Base-by-base conservation (phyloP, 2,797 vertebrate genomes). In the Iguana delicatissima region DNA sequence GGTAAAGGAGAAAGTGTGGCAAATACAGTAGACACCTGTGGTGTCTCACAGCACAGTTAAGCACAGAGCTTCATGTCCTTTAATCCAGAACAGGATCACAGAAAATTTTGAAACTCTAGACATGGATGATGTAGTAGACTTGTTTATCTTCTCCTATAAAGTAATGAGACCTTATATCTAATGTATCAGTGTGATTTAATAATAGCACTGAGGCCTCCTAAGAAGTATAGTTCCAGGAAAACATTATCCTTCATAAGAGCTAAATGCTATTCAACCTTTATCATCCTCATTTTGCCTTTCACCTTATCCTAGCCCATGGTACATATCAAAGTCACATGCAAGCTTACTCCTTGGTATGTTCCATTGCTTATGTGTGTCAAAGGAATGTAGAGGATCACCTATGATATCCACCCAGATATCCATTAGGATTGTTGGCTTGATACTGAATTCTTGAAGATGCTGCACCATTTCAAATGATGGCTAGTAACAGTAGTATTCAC, bases 181-280 rank as follows among this genome's bases (percentile, higher is more conserved):
- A 83, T 76, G 82, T 93, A 94, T 93, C 92, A 91, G 93, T 90
- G 89, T 91, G 80, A 80, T 95, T 95, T 94, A 94, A 94, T 91
- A 92, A 91, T 84, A 95, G 91, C 89, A 0, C 0, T 73, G 82
- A 86, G 88, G 74, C 89, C 89, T 92, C 95, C 89, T 88, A 96
- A 93, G 92, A 38, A 91, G 91, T 87, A 89, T 90, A 93, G 94
- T 96, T 94, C 91, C 89, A 94, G 91, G 88, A 93, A 93, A 94
- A 96, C 93, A 95, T 93, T 96, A 93, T 92, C 92, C 92, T 95
- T 93, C 93, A 93, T 91, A 90, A 91, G 88, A 93, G 89, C 91
- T 93, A 81, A 67, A 88, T 88, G 90, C 73, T 73, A 87, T 42
- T 67, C 80, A 42, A 16, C 22, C 50, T 42, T 77, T 83, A 79